These are phyloP conservation scores for Eupristina koningsbergeri DNA, from an alignment of 1,140 invertebrate species.

Conservation along the genomic window DNA sequence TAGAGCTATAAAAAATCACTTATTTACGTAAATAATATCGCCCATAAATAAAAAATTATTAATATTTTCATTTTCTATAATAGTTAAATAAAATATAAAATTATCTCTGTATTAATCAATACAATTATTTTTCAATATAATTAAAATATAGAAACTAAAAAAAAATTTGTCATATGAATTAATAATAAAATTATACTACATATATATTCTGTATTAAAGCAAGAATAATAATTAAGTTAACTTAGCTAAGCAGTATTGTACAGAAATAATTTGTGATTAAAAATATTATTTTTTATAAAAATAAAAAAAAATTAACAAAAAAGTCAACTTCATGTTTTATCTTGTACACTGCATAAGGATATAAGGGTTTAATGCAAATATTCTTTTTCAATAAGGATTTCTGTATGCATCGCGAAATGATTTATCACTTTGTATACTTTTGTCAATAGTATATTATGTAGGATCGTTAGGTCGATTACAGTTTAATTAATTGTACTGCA, in stretches of 20 bases:
- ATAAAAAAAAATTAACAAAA: conserved; percentile 14
- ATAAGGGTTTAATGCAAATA: conserved; percentile 39
- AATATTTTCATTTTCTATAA: background rate
- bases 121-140: conserved; percentile 6
- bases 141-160: background rate
- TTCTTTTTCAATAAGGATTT: conserved; percentile 21
- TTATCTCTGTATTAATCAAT: background rate
- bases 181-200: conserved; percentile 25
- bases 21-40: background rate
- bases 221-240: conserved; percentile 32
- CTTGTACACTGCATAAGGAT: conserved; percentile 8
- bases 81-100: conserved; percentile 2
- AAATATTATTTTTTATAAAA: conserved; percentile 41
- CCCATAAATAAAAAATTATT: background rate
- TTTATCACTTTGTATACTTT: conserved; percentile 42
- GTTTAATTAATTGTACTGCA: conserved; percentile 53
- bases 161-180: background rate
- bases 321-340: background rate
- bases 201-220: conserved; percentile 23
- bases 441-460: conserved; percentile 54
- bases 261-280: conserved; percentile 25
- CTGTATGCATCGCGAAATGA: conserved; percentile 31
- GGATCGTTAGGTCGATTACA: conserved; percentile 54
- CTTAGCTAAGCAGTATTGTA: conserved; percentile 34
- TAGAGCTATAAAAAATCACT: background rate